Evolutionary conservation across 1,140 invertebrate species (phyloP).

Genomic region (Tetramorium simillimum): DNA sequence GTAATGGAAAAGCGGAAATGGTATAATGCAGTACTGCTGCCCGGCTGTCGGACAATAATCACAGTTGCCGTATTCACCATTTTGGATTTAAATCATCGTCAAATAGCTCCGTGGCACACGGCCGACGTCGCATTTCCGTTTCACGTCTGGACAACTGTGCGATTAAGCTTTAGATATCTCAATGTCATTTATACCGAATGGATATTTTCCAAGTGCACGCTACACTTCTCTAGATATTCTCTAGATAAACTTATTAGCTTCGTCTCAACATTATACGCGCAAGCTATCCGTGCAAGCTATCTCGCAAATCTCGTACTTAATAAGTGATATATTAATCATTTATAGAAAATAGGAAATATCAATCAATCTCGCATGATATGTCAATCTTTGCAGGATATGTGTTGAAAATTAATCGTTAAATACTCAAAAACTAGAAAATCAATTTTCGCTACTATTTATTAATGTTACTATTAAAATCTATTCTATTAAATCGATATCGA

Average conservation of each 20-base stretch:
- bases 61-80: background rate
- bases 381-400: background rate
- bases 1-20: constrained; percentile 35
- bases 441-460: background rate
- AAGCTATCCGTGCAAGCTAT: too few species aligned
- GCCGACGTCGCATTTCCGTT: constrained; percentile 10
- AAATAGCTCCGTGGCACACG: constrained; percentile 6
- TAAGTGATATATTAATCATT: background rate
- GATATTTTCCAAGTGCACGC: background rate
- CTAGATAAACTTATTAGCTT: background rate
- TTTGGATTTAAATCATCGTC: constrained; percentile 53
- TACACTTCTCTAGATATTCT: background rate
- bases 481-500: background rate
- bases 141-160: constrained; percentile 8
- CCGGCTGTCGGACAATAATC: constrained; percentile 31
- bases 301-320: background rate
- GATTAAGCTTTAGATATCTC: constrained; percentile 38
- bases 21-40: constrained; percentile 9
- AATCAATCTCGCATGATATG: background rate
- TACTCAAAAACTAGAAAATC: background rate
- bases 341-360: background rate
- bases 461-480: too few species aligned
- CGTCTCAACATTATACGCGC: background rate
- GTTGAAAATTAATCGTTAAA: background rate
- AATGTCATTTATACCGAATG: constrained; percentile 20